These are phyloP conservation scores for Phoeniculus purpureus DNA, from an alignment of 2,797 vertebrate genomes.

Conservation along the genomic window DNA sequence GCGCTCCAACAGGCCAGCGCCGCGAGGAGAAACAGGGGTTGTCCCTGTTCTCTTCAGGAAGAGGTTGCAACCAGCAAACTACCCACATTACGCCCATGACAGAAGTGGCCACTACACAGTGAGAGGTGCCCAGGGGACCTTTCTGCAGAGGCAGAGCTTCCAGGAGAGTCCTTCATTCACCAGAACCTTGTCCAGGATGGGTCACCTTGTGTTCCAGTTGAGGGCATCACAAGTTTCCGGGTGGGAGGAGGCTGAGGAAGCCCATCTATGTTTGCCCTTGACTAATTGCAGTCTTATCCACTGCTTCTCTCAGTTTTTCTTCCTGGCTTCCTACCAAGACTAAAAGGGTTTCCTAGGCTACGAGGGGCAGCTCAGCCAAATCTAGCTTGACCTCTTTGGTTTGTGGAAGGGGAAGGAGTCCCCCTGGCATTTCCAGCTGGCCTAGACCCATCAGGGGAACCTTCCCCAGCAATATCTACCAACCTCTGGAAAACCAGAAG, in stretches of 20 bases:
- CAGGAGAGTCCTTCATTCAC: background rate
- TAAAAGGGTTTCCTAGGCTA: background rate
- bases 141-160: background rate
- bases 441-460: background rate
- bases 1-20: background rate
- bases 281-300: background rate
- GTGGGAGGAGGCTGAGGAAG: background rate
- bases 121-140: background rate
- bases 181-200: background rate
- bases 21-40: background rate
- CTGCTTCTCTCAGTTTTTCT: background rate
- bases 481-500: background rate
- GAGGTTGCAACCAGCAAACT: conserved; percentile 6
- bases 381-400: background rate
- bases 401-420: background rate
- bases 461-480: background rate
- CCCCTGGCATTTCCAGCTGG: background rate
- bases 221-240: background rate
- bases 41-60: background rate
- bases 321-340: background rate
- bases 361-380: background rate
- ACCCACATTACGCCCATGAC: background rate
- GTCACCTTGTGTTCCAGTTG: background rate
- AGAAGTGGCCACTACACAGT: background rate
- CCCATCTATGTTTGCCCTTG: background rate